phyloP scores from a whole-genome alignment of 2,797 vertebrate genomes.

The Gallirallus australis region DNA sequence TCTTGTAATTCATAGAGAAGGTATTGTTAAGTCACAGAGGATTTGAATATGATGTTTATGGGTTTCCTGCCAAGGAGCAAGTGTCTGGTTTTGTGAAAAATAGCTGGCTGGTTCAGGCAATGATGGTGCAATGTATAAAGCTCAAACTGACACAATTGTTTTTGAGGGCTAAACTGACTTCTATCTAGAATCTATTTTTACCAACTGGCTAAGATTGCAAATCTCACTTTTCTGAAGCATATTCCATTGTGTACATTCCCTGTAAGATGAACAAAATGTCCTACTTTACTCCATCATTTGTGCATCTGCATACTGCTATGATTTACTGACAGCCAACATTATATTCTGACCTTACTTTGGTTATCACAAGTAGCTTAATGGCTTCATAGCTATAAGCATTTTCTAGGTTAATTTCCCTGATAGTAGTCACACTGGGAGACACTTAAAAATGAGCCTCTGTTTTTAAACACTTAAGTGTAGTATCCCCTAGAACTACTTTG shows the following conservation, averaged over 20 bases:
- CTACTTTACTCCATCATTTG: neutral
- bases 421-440: neutral
- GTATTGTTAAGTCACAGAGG: neutral
- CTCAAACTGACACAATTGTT: neutral
- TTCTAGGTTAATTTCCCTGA: neutral
- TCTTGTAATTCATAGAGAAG: neutral
- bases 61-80: neutral
- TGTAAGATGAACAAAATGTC: neutral
- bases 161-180: neutral
- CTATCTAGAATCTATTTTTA: neutral
- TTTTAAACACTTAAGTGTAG: neutral
- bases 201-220: neutral
- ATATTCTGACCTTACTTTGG: neutral
- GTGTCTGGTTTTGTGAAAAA: neutral
- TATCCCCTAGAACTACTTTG: neutral
- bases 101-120: neutral
- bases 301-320: neutral
- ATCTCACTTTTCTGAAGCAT: neutral
- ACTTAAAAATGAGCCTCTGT: neutral
- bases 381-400: neutral
- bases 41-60: neutral
- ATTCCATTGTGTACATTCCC: neutral
- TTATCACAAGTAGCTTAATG: neutral
- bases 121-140: neutral
- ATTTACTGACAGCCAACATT: neutral